phyloP scores from a whole-genome alignment of 1,140 invertebrate genomes.

The Drosophila insularis region DNA sequence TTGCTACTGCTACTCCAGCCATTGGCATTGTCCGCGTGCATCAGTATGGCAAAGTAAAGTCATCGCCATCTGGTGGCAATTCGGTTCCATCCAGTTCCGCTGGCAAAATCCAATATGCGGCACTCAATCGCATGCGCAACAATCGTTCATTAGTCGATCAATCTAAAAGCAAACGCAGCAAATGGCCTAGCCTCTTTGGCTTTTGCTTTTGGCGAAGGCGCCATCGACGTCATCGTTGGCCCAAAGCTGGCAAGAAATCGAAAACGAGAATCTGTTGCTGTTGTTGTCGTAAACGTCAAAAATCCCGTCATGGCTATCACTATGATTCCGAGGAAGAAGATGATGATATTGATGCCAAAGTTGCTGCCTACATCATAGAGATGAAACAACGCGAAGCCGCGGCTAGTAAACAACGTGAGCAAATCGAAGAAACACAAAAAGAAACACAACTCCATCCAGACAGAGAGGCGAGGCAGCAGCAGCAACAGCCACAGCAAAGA shows the following conservation, averaged over 20 bases:
- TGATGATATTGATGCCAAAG: constrained; percentile 83
- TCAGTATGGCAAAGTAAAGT: constrained; percentile 53
- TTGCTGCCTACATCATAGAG: constrained; percentile 81
- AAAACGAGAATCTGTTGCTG: constrained; percentile 15
- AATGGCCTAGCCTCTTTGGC: constrained; percentile 40
- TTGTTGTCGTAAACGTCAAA: constrained; percentile 22
- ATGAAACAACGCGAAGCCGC: constrained; percentile 67
- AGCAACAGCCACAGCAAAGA: constrained; percentile 8
- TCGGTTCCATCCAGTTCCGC: constrained; percentile 43
- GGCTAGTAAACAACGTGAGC: constrained; percentile 61
- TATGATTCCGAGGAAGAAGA: constrained; percentile 79
- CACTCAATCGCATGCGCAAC: constrained; percentile 70
- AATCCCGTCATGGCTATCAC: constrained; percentile 31
- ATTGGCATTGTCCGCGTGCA: constrained; percentile 51
- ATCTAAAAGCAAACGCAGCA: constrained; percentile 21
- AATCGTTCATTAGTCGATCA: constrained; percentile 31
- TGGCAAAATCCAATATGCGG: constrained; percentile 74
- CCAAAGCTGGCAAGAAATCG: constrained; percentile 11
- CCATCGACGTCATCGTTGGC: constrained; percentile 44
- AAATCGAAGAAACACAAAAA: constrained; percentile 2
- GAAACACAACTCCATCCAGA: constrained; percentile 26
- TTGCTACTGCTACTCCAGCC: background rate
- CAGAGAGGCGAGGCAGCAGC: constrained; percentile 14
- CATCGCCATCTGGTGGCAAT: constrained; percentile 22
- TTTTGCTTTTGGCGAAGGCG: constrained; percentile 25